phyloP scores from a whole-genome alignment of 2,888 invertebrate genomes.

The Acleris cristana region DNA sequence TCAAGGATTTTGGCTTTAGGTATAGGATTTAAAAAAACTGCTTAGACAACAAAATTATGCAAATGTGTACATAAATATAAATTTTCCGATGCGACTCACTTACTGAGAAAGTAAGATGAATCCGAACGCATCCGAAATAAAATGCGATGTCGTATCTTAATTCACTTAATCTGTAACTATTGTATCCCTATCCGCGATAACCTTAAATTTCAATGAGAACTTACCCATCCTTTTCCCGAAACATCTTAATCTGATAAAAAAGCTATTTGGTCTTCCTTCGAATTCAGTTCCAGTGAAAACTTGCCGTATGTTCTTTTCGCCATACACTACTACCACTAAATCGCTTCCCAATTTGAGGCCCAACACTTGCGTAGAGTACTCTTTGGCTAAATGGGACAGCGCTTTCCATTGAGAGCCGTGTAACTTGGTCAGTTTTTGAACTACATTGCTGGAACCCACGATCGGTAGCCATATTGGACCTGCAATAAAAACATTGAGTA shows the following conservation, averaged over 20 bases:
- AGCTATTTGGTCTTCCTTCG: conserved; percentile 88
- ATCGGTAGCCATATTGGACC: conserved; percentile 76
- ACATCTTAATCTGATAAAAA: conserved; percentile 86
- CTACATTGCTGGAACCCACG: conserved; percentile 61
- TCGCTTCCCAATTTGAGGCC: conserved; percentile 87
- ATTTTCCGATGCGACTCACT: too few relatives aligned
- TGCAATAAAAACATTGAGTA: conserved; percentile 48
- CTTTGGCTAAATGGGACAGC: conserved; percentile 81
- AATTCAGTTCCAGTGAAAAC: conserved; percentile 86
- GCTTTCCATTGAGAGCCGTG: conserved; percentile 83
- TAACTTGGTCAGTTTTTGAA: conserved; percentile 54
- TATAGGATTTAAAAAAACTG: too few relatives aligned
- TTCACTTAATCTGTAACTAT: too few relatives aligned
- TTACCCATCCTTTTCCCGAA: conserved; percentile 87
- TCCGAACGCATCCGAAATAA: too few relatives aligned
- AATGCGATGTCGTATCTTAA: too few relatives aligned
- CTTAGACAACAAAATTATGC: too few relatives aligned
- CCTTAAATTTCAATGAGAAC: conserved; percentile 25
- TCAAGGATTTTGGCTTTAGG: too few relatives aligned
- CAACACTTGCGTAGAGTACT: conserved; percentile 85
- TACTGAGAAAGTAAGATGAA: too few relatives aligned
- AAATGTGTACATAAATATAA: too few relatives aligned
- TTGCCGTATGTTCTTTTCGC: conserved; percentile 85
- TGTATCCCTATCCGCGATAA: too few relatives aligned
- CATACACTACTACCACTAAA: conserved; percentile 85